A percentile compares a stretch with the other conserved stretches of the same genome.
Evolutionary conservation across 2,113 vertebrate genomes (phyloP).

Genomic region (Regulus satrapa): DNA sequence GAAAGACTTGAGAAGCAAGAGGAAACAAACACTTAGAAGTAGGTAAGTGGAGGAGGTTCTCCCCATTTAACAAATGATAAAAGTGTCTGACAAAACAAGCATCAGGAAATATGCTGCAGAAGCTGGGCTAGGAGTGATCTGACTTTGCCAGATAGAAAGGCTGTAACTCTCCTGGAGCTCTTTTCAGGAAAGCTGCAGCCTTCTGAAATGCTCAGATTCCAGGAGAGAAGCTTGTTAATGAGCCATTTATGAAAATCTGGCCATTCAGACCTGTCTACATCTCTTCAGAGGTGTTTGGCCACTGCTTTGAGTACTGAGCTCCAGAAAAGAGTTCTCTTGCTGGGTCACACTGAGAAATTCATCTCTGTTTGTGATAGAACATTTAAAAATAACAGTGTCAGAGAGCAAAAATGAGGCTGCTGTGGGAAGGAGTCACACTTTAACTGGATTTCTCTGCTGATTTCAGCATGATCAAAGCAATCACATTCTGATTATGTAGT

Average conservation of each 20-base stretch:
- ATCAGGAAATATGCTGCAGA: not conserved
- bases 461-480: not conserved
- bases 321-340: not conserved
- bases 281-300: not conserved
- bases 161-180: not conserved
- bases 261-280: not conserved
- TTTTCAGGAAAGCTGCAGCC: not conserved
- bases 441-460: not conserved
- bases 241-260: not conserved
- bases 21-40: not conserved
- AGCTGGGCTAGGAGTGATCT: not conserved
- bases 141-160: not conserved
- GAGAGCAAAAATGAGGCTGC: not conserved
- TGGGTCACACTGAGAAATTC: not conserved
- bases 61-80: not conserved
- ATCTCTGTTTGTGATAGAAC: accelerated
- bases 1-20: not conserved
- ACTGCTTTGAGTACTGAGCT: not conserved
- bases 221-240: not conserved
- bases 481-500: not conserved
- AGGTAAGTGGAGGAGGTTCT: not conserved
- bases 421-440: not conserved
- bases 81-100: not conserved
- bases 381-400: not conserved
- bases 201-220: not conserved